Percentiles rank a stretch among this genome's conserved stretches.
Evolutionary conservation across 2,797 vertebrate genomes (phyloP).

Genomic region (Myotis findleyi): DNA sequence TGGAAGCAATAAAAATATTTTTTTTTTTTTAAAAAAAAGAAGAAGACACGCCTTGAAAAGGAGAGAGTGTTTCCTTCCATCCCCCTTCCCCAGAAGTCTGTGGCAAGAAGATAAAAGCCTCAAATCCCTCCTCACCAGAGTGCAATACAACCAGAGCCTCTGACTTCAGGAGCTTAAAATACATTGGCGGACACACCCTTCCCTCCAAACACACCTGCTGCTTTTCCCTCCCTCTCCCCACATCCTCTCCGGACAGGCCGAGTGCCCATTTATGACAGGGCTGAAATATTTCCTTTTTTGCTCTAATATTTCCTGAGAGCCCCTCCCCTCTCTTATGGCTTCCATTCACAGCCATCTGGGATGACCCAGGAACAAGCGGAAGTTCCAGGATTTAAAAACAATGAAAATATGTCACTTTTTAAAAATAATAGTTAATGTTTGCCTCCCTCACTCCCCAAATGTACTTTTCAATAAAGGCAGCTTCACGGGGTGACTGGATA

Average conservation of each 20-base stretch:
- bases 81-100: neutral
- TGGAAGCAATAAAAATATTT: too few relatives aligned
- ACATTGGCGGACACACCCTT: conserved; percentile 80
- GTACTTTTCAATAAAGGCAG: neutral
- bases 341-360: conserved; percentile 59
- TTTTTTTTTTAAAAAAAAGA: neutral
- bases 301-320: conserved; percentile 93
- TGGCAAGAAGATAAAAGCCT: conserved; percentile 64
- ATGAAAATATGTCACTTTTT: conserved; percentile 55
- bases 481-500: neutral
- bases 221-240: conserved; percentile 81
- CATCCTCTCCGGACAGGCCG: conserved; percentile 87
- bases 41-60: neutral
- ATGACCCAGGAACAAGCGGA: conserved; percentile 57
- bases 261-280: conserved; percentile 80
- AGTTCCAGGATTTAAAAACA: conserved; percentile 74
- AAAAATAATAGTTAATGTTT: neutral
- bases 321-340: conserved; percentile 83
- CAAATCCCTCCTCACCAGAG: conserved; percentile 22
- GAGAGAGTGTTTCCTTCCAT: neutral
- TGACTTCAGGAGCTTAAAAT: conserved; percentile 83
- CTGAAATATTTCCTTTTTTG: conserved; percentile 92
- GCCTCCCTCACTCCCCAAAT: neutral
- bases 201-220: conserved; percentile 90
- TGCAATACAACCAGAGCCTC: conserved; percentile 45